phyloP scores from a whole-genome alignment of 1,140 invertebrate species.

The Drosophila biarmipes region DNA sequence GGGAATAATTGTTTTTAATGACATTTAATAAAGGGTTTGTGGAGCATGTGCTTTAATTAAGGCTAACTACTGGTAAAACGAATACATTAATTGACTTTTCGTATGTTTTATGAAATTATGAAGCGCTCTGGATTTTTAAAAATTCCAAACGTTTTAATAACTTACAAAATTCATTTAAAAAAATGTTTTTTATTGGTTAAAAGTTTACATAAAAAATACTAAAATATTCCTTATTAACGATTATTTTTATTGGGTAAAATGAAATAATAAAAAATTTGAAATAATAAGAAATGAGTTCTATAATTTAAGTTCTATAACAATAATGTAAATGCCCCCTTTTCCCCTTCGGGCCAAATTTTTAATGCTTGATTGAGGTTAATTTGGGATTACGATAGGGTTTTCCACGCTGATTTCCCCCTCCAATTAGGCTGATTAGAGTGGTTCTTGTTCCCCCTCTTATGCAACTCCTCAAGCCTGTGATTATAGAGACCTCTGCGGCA shows the following conservation, averaged over 20 bases:
- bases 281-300: too few relatives aligned
- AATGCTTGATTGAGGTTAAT: constrained; percentile 32
- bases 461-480: constrained; percentile 37
- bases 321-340: too few relatives aligned
- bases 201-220: too few relatives aligned
- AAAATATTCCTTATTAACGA: too few relatives aligned
- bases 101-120: too few relatives aligned
- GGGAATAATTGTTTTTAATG: constrained; percentile 43
- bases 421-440: constrained; percentile 48
- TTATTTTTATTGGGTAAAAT: too few relatives aligned
- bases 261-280: too few relatives aligned
- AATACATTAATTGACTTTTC: neutral
- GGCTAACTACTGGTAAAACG: neutral
- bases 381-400: constrained; percentile 6
- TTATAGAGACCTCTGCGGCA: constrained; percentile 23
- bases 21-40: constrained; percentile 25
- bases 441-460: constrained; percentile 11
- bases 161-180: too few relatives aligned
- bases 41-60: neutral
- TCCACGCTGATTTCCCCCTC: constrained; percentile 25
- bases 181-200: too few relatives aligned
- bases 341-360: neutral
- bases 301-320: too few relatives aligned
- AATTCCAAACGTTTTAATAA: too few relatives aligned
- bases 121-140: too few relatives aligned